phyloP scores from a whole-genome alignment of 2,113 vertebrate genomes.

The Mixornis gularis region DNA sequence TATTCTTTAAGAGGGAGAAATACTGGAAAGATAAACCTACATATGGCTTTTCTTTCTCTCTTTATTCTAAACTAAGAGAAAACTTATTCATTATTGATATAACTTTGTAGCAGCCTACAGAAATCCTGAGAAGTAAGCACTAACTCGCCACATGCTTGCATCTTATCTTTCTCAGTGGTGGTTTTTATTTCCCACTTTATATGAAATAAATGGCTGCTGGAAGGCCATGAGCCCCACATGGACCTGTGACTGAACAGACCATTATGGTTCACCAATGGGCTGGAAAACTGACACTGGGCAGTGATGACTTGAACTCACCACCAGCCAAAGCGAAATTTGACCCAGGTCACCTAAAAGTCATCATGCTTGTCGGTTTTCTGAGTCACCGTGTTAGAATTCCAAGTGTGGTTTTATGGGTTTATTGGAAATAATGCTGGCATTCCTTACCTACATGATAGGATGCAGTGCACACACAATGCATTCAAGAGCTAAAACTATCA shows the following conservation, averaged over 20 bases:
- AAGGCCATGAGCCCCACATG: background rate
- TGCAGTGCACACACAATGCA: background rate
- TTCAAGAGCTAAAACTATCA: background rate
- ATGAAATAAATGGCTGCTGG: background rate
- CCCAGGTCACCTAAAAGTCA: background rate
- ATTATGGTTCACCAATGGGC: background rate
- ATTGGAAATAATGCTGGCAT: background rate
- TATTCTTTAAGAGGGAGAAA: background rate
- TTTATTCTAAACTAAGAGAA: background rate
- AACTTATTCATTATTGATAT: background rate
- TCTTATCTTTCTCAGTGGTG: background rate
- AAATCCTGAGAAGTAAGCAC: background rate
- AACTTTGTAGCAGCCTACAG: background rate
- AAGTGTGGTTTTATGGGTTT: background rate
- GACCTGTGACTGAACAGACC: no score
- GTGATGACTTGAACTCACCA: background rate
- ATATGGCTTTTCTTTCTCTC: background rate
- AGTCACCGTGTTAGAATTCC: background rate
- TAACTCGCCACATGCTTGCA: background rate
- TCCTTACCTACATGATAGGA: background rate
- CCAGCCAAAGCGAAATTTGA: background rate
- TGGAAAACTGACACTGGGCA: background rate
- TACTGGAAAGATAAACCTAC: background rate
- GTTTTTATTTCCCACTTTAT: background rate
- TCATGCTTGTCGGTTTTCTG: background rate